phyloP scores from a whole-genome alignment of 92 coral and sea anemone species.

The Porites divaricata region DNA sequence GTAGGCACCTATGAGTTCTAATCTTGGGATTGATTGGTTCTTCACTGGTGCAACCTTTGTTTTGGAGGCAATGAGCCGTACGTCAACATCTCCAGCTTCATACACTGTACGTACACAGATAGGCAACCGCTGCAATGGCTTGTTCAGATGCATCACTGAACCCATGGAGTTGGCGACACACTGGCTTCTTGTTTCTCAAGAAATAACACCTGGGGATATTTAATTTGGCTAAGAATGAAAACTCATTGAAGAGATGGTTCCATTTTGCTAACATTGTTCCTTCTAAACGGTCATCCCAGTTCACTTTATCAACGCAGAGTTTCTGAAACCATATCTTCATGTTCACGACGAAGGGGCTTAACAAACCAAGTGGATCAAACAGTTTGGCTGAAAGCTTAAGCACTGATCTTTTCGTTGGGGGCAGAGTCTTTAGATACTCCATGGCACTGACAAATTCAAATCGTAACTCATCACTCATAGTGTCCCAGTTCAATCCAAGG shows the following conservation, averaged over 20 bases:
- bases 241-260: background rate
- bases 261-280: background rate
- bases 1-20: constrained; percentile 6
- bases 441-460: no score
- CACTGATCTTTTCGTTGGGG: no score
- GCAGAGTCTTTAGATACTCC: no score
- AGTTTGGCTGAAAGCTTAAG: no score
- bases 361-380: no score
- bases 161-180: constrained; percentile 9
- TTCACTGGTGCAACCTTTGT: no score
- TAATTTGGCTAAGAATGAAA: background rate
- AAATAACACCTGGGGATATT: constrained; percentile 14
- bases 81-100: constrained; percentile 2
- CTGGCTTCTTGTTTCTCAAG: background rate
- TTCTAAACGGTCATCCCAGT: constrained; percentile 1
- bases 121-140: constrained; percentile 3
- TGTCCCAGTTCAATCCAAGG: no score
- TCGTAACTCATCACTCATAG: no score
- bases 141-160: constrained; percentile 9
- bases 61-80: background rate
- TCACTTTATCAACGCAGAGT: background rate
- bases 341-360: background rate
- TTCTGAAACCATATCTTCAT: constrained; percentile 40
- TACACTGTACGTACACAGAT: constrained; percentile 5
- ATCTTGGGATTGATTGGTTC: no score